Base-by-base conservation (phyloP, 2,113 vertebrate species). In the Chrysochloris asiatica region DNA sequence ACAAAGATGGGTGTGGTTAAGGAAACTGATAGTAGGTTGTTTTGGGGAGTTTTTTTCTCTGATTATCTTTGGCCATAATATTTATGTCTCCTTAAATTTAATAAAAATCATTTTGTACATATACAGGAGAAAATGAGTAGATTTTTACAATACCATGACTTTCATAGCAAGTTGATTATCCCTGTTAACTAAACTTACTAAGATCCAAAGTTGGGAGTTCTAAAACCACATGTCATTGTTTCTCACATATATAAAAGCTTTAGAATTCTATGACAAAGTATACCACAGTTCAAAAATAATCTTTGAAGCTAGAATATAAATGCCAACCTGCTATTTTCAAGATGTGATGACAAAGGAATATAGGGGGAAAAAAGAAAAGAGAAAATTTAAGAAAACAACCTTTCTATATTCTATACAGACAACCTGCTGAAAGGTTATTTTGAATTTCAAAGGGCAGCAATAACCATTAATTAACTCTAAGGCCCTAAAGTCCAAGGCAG, bases 401-500 rank as follows among this genome's bases (percentile, higher is more conserved):
- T 45, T n/a, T 50, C 43, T 73, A 1, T 67, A 8, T 69, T 79
- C 75, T 47, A 2, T 4, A 73, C 22, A 36, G 28, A 16, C 19
- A 59, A 47, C 24, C 47, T 69, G 36, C 75, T 8, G 30, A 65
- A 89, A 56, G 36, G n/a, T 69, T 69, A 6, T 54, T 71, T 30
- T 54, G 48, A 84, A 82, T 77, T 81, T 77, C 80, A 82, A 54
- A 94, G 85, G 79, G n/a, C 36, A 8, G 38, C 24, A 50, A 56
- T 52, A 19, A 56, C 19, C 16, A 22, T 50, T 83, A 38, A 61
- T 76, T 90, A 86, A 75, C 28, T 38, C 2, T 63, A 43, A 21
- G 30, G 8, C 56, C 67, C 33, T 22, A 22, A 43, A 14, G 56
- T 26, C 83, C 56, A 16, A 36, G 65, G 4, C 10, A 33, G 24